Percentiles rank a stretch among this genome's conserved stretches.
phyloP scores from a whole-genome alignment of 1,140 invertebrate genomes.

The Drosophila littoralis region DNA sequence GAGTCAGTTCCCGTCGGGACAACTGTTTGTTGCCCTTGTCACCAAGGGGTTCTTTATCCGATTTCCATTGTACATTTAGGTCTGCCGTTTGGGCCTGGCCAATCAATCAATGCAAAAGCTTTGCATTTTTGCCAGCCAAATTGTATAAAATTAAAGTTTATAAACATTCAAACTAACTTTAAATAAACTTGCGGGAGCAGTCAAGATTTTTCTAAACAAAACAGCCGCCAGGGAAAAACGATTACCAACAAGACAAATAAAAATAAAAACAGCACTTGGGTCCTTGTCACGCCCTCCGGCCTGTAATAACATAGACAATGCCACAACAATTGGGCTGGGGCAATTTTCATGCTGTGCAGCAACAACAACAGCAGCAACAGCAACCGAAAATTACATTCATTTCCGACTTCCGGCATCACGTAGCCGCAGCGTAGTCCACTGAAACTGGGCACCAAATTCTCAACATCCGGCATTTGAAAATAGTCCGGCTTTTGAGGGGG shows the following conservation, averaged over 20 bases:
- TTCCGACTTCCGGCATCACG: constrained; percentile 75
- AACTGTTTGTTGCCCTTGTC: constrained; percentile 39
- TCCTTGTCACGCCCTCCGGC: constrained; percentile 37
- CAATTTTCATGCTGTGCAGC: constrained; percentile 41
- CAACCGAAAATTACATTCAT: constrained; percentile 66
- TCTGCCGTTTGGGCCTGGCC: constrained; percentile 11
- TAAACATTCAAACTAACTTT: constrained; percentile 1
- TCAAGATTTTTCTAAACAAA: constrained; percentile 18
- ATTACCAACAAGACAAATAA: constrained; percentile 22
- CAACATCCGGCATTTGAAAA: constrained; percentile 55
- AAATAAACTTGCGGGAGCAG: constrained; percentile 42
- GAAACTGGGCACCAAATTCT: constrained; percentile 48
- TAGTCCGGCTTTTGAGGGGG: constrained; percentile 3
- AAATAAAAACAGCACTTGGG: constrained; percentile 29
- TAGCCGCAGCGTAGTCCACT: constrained; percentile 54
- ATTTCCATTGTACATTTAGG: constrained; percentile 20
- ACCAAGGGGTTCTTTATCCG: constrained; percentile 8
- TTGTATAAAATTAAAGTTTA: constrained; percentile 44
- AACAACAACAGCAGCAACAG: constrained; percentile 23
- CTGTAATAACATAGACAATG: constrained; percentile 55
- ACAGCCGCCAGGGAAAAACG: constrained; percentile 22
- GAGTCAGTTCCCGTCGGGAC: not conserved
- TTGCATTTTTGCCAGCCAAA: constrained; percentile 42
- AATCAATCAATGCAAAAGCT: constrained; percentile 69
- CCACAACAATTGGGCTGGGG: constrained; percentile 52